Evolutionary conservation across 2,797 vertebrate genomes (phyloP).

Genomic region (Smutsia temminckii): DNA sequence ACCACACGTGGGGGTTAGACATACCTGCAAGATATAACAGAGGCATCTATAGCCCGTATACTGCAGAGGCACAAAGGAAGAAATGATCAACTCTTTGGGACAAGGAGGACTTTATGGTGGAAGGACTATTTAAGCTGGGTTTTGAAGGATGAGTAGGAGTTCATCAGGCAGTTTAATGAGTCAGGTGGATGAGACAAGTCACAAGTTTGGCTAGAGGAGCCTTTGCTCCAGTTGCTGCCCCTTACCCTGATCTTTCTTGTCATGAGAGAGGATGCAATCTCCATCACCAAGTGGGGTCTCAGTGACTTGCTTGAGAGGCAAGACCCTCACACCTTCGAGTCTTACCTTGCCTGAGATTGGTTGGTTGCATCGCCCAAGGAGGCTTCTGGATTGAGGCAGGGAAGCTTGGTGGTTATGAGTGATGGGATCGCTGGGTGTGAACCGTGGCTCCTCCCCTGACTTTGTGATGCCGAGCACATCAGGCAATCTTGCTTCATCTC

Average conservation of each 20-base stretch:
- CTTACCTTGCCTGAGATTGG: background rate
- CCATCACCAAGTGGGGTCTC: background rate
- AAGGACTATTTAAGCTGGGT: background rate
- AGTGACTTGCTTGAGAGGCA: fast-evolving
- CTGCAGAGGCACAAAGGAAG: background rate
- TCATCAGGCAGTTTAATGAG: background rate
- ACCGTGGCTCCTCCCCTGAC: background rate
- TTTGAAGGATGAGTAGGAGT: background rate
- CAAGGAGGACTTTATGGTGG: background rate
- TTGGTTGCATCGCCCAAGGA: background rate
- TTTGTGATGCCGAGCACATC: fast-evolving
- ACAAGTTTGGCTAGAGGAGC: background rate
- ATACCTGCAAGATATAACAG: background rate
- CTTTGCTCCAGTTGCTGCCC: background rate
- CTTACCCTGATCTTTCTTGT: background rate
- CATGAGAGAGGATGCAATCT: background rate
- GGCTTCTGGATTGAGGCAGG: background rate
- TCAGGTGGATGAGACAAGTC: background rate
- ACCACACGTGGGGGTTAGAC: background rate
- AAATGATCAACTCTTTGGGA: background rate
- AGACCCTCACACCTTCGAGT: background rate
- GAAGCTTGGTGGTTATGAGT: background rate
- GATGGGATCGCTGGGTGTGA: background rate
- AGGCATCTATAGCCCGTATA: background rate
- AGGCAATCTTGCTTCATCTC: background rate